Base-by-base conservation (phyloP, 1,140 invertebrate species). In the Yoshiicerus persimilis region DNA sequence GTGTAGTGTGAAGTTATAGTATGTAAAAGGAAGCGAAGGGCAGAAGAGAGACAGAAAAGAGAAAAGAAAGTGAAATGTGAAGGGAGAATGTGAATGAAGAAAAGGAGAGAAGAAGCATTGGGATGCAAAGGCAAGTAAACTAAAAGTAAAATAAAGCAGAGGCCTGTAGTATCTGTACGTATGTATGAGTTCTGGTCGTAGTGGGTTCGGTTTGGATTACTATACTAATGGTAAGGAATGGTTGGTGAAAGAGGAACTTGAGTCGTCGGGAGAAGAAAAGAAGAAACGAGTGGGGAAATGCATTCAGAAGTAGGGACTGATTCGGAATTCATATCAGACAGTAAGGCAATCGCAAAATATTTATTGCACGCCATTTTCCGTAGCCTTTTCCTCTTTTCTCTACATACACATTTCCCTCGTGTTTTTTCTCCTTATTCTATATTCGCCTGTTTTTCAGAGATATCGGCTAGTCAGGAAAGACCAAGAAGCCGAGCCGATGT, bases 311-410 rank as follows among this genome's bases (percentile, higher is more conserved):
- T 80, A 80, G 75, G 75, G 75, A 75, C 87, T 86, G 75, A 88
- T 88, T 88, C 70, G 25, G 87, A 88, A 88, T 88, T 88, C 88
- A 88, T 88, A 88, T 88, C 88, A 88, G 88, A 86, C 88, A 88
- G 88, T 86, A 88, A 88, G 62, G 88, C 88, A 88, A 88, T 88
- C 88, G 88, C 88, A 86, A 88, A 88, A 88, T 88, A 88, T 88
- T 88, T 88, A 88, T 88, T 88, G 88, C 88, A 86, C 75, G 85
- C 88, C 85, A 88, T 88, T 88, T 87, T 86, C 70, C 64, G 13
- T 88, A 38, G 32, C 39, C 77, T 77, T 83, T 64, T 86, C 84
- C 66, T 64, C 25, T 84, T 88, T 41, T 47, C 70, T 88, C 87
- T 83, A 36, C 32, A 62, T 86, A 34, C 64, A 70, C 77, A 77